phyloP scores from a whole-genome alignment of 2,113 vertebrate species.

The Caretta caretta region DNA sequence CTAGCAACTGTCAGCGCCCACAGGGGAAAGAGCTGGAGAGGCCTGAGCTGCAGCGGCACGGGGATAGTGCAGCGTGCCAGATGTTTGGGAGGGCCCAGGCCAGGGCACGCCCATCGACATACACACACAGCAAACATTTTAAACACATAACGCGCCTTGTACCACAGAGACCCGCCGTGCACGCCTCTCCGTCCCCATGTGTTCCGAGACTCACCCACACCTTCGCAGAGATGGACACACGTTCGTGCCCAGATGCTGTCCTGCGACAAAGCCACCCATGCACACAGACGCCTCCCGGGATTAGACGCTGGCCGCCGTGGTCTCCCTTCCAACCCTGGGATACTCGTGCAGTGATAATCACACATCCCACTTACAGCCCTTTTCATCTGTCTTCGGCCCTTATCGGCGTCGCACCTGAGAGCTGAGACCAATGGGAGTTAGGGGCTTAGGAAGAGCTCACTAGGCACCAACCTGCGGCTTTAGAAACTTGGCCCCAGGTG shows the following conservation, averaged over 20 bases:
- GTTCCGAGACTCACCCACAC: accelerated
- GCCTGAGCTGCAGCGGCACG: accelerated
- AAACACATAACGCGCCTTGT: not conserved
- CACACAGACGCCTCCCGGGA: not conserved
- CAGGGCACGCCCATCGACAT: too few relatives aligned
- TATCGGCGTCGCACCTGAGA: not conserved
- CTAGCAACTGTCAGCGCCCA: not conserved
- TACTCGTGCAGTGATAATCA: not conserved
- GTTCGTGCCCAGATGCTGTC: not conserved
- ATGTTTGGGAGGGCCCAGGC: not conserved
- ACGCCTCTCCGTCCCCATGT: accelerated
- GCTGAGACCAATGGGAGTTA: not conserved
- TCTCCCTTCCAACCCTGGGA: accelerated
- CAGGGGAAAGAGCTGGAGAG: not conserved
- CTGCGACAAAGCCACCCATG: not conserved
- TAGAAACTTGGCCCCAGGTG: too few relatives aligned
- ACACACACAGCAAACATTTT: too few relatives aligned
- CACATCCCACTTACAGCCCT: not conserved
- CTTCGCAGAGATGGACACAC: not conserved
- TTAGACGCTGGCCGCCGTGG: accelerated
- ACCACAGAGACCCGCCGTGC: accelerated
- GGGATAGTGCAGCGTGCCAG: accelerated
- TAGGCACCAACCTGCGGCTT: not conserved
- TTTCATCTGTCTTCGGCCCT: not conserved
- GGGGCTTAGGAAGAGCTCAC: not conserved